Evolutionary conservation across 2,113 vertebrate genomes (phyloP), one percentile per base, ranked within the genome.

Genomic region (Pygoscelis antarcticus): DNA sequence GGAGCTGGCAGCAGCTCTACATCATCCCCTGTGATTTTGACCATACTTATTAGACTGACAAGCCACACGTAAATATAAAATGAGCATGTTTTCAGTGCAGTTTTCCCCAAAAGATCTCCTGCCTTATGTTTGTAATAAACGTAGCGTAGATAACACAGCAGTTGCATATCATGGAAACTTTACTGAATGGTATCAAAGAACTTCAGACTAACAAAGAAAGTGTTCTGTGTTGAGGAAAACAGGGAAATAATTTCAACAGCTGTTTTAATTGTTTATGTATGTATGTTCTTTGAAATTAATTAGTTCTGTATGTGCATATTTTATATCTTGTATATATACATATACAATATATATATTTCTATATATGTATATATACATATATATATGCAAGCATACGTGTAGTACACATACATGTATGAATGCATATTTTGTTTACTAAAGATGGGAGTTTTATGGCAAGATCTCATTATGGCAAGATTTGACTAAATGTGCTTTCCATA

Each of bases 301-400:
- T 77, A 5, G 3, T 19, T 88, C 32, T 44, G 4, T 46, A 15
- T 64, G 9, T 27, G 7, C 5, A 27, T 49, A 54, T 62, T 61
- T 78, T 72, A 57, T 42, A 44, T 19, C 17, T 51, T 64, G 0
- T 18, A 25, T 52, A 16, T 25, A 40, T 38, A 54, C 18, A 47
- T 20, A 47, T 11, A 32, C 8, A 40, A 71, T 9, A 66, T 14
- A 62, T 14, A 19, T 16, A 19, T 5, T 7, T 21, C 1, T 42
- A 20, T 40, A 5, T 15, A 55, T 34, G 3, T 34, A 40, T 51
- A 36, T 8, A 61, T 8, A 30, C 11, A 22, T 5, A 70, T 23
- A 34, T 1, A 27, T 3, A n/a, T 27, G 12, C 4, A 68, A 55
- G 7, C 10, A 15, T 75, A 32, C 3, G 0, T 36, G 11, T 27